Base-by-base conservation (phyloP, 2,888 invertebrate genomes). In the Sialis fuliginosa region DNA sequence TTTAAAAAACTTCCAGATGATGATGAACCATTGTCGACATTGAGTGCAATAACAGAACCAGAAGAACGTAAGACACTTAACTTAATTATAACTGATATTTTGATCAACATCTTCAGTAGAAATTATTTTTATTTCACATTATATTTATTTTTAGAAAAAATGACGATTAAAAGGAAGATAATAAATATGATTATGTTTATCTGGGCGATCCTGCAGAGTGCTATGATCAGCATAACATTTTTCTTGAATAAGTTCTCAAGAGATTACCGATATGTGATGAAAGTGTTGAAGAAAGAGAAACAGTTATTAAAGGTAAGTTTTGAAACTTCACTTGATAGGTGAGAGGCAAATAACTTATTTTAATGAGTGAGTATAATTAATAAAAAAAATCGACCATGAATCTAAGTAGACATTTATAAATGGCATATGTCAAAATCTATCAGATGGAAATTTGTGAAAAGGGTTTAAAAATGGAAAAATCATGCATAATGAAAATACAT, bases 241-340 rank as follows among this genome's bases (percentile, higher is more conserved):
- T 77, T 83, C 55, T 69, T 96, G 48, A 91, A 96, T 69, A 76
- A 75, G 56, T 81, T 88, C 57, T 97, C 97, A 0, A 75, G 85
- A 47, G 95, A 97, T 64, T 96, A 96, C 66, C 77, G 97, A 59
- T 93, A 92, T 62, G 91, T 98, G 0, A 85, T 95, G 30, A 80
- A 81, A 54, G 85, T 90, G 32, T 72, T 98, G 47, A 79, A 83
- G 0, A 75, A 81, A 50, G 97, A 98, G 61, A 95, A 95, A 67
- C 85, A 81, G 63, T 67, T 77, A 48, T 67, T 95, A 2, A 95
- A 92, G 76, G 90, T 87, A 64, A 53, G 56, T 22, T 22, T 22
- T 22, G 22, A n/a, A n/a, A n/a, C n/a, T n/a, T n/a, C n/a, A n/a
- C n/a, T n/a, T n/a, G n/a, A n/a, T n/a, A n/a, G n/a, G n/a, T n/a